Evolutionary conservation across 2,888 invertebrate species (phyloP), one percentile per base, ranked within the genome.

Genomic region (Aporophyla nigra): DNA sequence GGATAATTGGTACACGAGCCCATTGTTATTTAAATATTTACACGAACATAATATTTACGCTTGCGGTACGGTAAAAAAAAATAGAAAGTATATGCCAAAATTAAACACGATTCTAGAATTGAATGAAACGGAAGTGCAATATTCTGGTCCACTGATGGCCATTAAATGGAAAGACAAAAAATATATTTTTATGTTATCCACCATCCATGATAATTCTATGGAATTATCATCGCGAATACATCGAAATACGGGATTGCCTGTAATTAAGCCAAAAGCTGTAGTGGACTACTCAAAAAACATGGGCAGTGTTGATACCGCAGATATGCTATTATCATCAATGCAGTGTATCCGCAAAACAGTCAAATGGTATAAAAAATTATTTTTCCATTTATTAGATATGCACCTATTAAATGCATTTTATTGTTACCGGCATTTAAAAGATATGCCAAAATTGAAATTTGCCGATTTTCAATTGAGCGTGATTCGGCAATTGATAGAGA

Each of bases 281-380:
- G 21, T 87, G 65, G 85, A 84, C 46, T 87, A 86, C 49, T 74
- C 80, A 4, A 78, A 80, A 74, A 84, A 82, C 72, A 86, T 87
- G 84, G 82, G 80, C 6, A 78, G 74, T 71, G 83, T 86, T 33
- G 84, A 84, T 54, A 85, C 78, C 14, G 81, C 84, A 10, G 70
- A 72, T 62, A 62, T 62, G 62, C 9, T 62, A 62, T 65, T 65
- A 12, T 58, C 58, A 5, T 58, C 58, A 65, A 49, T 65, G 19
- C 63, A 65, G 19, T 61, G 56, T 12, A 61, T 33, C 10, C 33
- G 59, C 59, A 61, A 58, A 58, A 58, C 58, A 3, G 4, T 58
- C 4, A 58, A 58, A 58, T 58, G 58, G 58, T 58, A 58, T 27
- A 58, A 58, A 58, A 58, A 58, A 2, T 5, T 27, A 58, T 58